Percentiles rank a stretch among this genome's conserved stretches.
These are phyloP conservation scores for Sinotaia quadrata DNA, from an alignment of 2,888 invertebrate genomes.

Conservation along the genomic window DNA sequence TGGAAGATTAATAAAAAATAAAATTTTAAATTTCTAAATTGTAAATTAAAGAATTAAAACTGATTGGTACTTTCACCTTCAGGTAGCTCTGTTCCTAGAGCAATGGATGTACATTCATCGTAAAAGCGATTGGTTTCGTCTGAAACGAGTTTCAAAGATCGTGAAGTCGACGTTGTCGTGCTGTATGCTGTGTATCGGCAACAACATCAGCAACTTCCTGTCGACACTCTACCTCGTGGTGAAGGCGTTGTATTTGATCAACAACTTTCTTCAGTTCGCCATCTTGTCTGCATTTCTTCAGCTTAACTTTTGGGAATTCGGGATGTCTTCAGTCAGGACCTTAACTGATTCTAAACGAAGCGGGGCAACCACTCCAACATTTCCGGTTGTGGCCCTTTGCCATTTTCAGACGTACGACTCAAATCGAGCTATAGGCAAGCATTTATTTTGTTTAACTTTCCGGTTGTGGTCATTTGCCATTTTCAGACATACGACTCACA, in stretches of 20 bases:
- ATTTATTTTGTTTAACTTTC: neutral
- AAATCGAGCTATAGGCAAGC: conserved; percentile 1
- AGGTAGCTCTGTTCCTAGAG: conserved; percentile 33
- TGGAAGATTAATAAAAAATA: too few species aligned
- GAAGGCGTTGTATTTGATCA: conserved; percentile 33
- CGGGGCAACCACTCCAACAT: neutral
- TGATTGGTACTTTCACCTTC: too few species aligned
- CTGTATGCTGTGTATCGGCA: conserved; percentile 37
- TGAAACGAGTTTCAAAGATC: neutral
- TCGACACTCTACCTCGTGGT: conserved; percentile 37
- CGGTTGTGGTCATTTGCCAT: too few species aligned
- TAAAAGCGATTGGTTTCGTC: conserved; percentile 34
- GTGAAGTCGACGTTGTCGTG: conserved; percentile 27
- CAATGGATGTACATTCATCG: conserved; percentile 37
- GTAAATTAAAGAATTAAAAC: too few species aligned
- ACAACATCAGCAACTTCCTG: conserved; percentile 36
- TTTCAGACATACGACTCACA: too few species aligned
- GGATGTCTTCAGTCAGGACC: conserved; percentile 15
- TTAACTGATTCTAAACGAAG: neutral
- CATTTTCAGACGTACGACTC: conserved; percentile 33
- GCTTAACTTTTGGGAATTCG: conserved; percentile 35
- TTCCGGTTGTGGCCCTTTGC: conserved; percentile 34
- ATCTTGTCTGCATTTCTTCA: conserved; percentile 36
- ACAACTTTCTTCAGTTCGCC: conserved; percentile 33
- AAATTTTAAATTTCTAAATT: too few species aligned